These are phyloP conservation scores for Papilio gigon DNA, from an alignment of 2,888 invertebrate species.

Conservation along the genomic window DNA sequence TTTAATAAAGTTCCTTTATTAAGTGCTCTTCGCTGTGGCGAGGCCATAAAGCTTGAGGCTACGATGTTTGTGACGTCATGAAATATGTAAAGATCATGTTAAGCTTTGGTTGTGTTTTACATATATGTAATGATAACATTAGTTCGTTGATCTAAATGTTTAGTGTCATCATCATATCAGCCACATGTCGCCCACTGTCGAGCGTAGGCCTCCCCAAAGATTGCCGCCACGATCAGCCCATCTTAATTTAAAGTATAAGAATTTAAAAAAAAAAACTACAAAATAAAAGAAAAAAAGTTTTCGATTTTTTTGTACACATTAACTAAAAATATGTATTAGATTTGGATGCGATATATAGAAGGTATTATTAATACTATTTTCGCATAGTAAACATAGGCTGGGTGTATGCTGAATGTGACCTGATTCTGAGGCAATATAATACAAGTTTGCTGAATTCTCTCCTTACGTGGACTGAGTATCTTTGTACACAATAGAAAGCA, in stretches of 20 bases:
- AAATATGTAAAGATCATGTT: background rate
- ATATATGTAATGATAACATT: background rate
- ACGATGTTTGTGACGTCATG: background rate
- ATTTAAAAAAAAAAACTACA: too few relatives aligned
- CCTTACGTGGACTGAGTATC: background rate
- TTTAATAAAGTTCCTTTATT: conserved; percentile 41
- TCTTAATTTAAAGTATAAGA: too few relatives aligned
- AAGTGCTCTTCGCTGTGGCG: conserved; percentile 32
- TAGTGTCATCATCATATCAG: too few relatives aligned
- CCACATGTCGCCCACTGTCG: too few relatives aligned
- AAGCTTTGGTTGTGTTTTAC: background rate
- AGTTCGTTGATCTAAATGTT: too few relatives aligned
- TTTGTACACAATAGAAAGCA: conserved; percentile 34
- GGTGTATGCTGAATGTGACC: too few relatives aligned
- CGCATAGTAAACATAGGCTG: too few relatives aligned
- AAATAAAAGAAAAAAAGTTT: too few relatives aligned
- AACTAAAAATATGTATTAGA: too few relatives aligned
- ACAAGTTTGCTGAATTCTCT: conserved; percentile 25
- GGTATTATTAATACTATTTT: background rate
- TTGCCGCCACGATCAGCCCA: too few relatives aligned
- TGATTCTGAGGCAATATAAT: conserved; percentile 6
- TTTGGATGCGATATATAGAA: background rate
- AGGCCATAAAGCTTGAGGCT: conserved; percentile 14
- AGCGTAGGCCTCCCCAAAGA: too few relatives aligned
- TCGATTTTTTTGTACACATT: too few relatives aligned